Conservation (phyloP, 1,140 invertebrate genomes). For the Drosophila chauvacae region DNA sequence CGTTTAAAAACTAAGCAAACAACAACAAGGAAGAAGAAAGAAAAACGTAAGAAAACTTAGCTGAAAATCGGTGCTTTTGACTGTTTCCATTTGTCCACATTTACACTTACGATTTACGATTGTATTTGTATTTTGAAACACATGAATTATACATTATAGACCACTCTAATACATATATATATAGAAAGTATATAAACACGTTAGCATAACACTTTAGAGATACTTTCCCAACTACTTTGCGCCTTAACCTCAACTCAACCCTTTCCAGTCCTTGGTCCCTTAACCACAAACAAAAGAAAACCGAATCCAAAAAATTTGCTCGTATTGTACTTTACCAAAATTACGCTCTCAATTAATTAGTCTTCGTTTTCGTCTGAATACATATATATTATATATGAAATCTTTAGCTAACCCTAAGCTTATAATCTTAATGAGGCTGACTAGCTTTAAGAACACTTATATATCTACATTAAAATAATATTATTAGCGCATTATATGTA, state of each 20-base stretch:
- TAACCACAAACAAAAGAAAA: constrained; percentile 23
- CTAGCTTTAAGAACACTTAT: constrained; percentile 9
- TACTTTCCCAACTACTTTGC: constrained; percentile 56
- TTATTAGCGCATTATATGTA: constrained; percentile 30
- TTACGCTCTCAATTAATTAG: constrained; percentile 73
- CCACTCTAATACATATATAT: constrained; percentile 38
- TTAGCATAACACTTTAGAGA: constrained; percentile 46
- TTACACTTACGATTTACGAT: constrained; percentile 77
- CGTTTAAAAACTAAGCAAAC: constrained; percentile 31
- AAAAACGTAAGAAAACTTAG: constrained; percentile 71
- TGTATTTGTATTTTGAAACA: constrained; percentile 82
- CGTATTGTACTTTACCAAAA: constrained; percentile 74
- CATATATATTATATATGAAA: constrained; percentile 19
- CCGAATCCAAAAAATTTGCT: constrained; percentile 53
- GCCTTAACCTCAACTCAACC: constrained; percentile 50
- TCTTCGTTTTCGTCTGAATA: constrained; percentile 63
- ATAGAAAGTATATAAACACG: constrained; percentile 37
- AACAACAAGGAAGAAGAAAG: constrained; percentile 35
- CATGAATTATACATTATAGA: constrained; percentile 57
- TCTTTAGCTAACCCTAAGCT: constrained; percentile 15
- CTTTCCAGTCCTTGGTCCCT: constrained; percentile 15
- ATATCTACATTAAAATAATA: constrained; percentile 8
- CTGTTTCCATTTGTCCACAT: constrained; percentile 84
- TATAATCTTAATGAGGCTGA: constrained; percentile 18
- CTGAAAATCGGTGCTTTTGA: constrained; percentile 85